Base-by-base conservation (phyloP, 2,888 invertebrate species). In the Bellardia pandia region DNA sequence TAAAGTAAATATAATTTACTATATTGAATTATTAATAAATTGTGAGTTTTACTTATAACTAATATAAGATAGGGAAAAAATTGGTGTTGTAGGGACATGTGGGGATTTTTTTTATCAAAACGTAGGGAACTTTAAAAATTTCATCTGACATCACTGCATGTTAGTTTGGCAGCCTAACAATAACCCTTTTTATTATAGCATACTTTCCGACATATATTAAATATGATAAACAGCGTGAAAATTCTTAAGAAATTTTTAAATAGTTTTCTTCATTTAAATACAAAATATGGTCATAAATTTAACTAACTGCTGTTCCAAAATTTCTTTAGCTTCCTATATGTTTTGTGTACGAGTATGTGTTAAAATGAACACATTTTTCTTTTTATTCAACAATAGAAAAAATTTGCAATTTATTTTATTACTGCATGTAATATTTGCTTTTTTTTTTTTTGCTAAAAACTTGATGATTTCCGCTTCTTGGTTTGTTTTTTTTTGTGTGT, bases 401-500 rank as follows among this genome's bases (percentile, higher is more conserved):
- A 37, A 56, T 53, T 72, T 60, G 51, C 16, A 80, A 72, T 80
- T 72, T 62, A 30, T 53, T 80, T 64, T 14, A 64, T 62, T 53
- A 62, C 3, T n/a, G 72, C 37, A 48, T 80, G 42, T 51, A 62
- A 51, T 33, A 16, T 11, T 60, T 53, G n/a, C 3, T 53, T 53
- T 9, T n/a, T n/a, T 80, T n/a, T 72, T 7, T 40, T 66, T 33
- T 2, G 11, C 23, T 45, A 1, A 4, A 9, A 33, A 80, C 64
- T 64, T 64, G 62, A 2, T 56, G 71, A 79, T 62, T 79, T 71
- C 30, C 0, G 30, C 4, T 9, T 53, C 53, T 71, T 69, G 30
- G 42, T 45, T 42, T 64, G 51, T 23, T 23, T 69, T 45, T 66
- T 45, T 42, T 64, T 64, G 40, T 78, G 42, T 33, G 37, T 37